These are phyloP conservation scores for Arvicanthis niloticus DNA, from an alignment of 2,113 vertebrate genomes.

Conservation along the genomic window DNA sequence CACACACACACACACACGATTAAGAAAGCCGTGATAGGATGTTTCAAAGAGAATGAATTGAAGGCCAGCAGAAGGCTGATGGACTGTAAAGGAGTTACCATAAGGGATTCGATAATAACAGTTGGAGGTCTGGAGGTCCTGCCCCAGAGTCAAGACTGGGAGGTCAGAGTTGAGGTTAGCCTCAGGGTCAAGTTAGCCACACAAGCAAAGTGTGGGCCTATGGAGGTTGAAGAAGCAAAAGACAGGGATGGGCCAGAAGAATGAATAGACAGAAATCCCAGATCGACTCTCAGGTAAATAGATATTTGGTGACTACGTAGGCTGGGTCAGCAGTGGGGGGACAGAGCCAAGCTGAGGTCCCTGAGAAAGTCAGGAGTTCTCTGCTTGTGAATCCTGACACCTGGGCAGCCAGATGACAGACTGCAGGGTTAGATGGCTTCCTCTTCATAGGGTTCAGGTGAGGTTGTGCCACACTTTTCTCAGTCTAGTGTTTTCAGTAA, in stretches of 20 bases:
- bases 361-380: not conserved
- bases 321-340: not conserved
- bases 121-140: not conserved
- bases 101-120: not conserved
- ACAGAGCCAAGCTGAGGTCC: not conserved
- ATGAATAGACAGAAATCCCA: not conserved
- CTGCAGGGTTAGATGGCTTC: not conserved
- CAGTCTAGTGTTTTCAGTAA: not conserved
- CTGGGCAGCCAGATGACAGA: not conserved
- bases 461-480: not conserved
- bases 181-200: not conserved
- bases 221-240: not conserved
- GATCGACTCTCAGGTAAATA: not conserved
- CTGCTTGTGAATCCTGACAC: not conserved
- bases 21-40: not conserved
- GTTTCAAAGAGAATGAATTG: not conserved
- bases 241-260: not conserved
- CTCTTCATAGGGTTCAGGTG: not conserved
- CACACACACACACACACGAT: not conserved
- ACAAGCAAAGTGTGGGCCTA: not conserved
- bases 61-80: not conserved
- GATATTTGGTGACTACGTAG: not conserved
- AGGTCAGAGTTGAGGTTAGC: no score
- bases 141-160: not conserved
- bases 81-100: not conserved